Base-by-base conservation (phyloP, 1,140 invertebrate genomes). In the Trichogramma pretiosum region DNA sequence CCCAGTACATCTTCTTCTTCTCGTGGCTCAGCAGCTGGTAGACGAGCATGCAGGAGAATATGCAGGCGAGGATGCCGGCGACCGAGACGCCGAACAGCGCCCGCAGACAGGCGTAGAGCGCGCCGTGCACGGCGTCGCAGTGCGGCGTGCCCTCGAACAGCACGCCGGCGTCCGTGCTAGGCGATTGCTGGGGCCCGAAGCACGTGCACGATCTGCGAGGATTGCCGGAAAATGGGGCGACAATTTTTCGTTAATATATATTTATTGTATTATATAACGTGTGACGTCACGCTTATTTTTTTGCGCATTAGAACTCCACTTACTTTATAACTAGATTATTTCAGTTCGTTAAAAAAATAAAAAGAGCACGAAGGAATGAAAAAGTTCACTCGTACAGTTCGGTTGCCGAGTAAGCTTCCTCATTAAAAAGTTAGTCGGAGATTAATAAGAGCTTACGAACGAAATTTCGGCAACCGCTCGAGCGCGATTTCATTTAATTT, bases 1-100 rank as follows among this genome's bases (percentile, higher is more conserved):
- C 88, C 89, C 89, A 92, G 64, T 93, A 93, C 81, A 90, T 89
- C 66, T 92, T 92, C 69, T 92, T 92, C 48, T 86, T 82, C 68
- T 93, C 89, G 64, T 93, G 89, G 56, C 87, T 87, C 14, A 90
- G 68, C 17, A 93, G 69, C 61, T 93, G 89, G 60, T 92, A 93
- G 1, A 92, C 84, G 10, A 92, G 76, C 88, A 93, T 92, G 61
- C 87, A 89, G 22, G 87, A 88, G 66, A 91, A 92, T 52, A 93
- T 90, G 65, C 87, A 91, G 14, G 91, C 84, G 2, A 93, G 72
- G 34, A 93, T 89, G 5, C 89, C 88, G 52, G 85, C 83, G 2
- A 93, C 89, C 3, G 88, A 91, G 13, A 92, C 75, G 1, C 88
- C 89, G 70, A 93, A 93, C 51, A 93, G 81, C 0, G 86, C 89